These are phyloP conservation scores for Lepetodrilus schrolli DNA, from an alignment of 2,888 invertebrate genomes.

Conservation along the genomic window DNA sequence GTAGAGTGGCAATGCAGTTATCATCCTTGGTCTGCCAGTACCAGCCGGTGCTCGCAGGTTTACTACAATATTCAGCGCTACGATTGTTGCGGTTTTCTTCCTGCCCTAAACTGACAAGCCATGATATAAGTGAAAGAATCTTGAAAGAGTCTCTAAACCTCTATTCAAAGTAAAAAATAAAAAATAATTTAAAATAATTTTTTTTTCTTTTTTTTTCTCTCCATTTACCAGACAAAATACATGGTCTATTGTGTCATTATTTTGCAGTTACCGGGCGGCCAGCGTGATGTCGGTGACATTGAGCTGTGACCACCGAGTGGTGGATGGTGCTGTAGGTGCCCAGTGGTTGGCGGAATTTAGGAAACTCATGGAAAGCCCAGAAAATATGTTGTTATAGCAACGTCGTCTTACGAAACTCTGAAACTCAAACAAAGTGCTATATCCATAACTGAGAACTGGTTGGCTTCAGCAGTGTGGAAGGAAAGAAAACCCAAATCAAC, in stretches of 20 bases:
- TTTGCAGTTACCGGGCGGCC: constrained; percentile 75
- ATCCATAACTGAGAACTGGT: too few relatives aligned
- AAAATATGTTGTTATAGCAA: constrained; percentile 90
- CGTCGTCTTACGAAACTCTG: neutral
- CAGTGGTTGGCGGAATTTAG: constrained; percentile 94
- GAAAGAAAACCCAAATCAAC: too few relatives aligned
- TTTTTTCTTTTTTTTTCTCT: neutral
- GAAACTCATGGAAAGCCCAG: constrained; percentile 91
- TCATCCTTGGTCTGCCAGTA: too few relatives aligned
- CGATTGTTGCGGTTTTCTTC: too few relatives aligned
- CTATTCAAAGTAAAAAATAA: neutral
- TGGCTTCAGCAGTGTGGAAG: too few relatives aligned
- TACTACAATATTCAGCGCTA: too few relatives aligned
- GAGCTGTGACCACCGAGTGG: constrained; percentile 96
- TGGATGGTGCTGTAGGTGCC: constrained; percentile 98
- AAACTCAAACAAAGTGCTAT: neutral
- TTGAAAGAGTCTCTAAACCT: too few relatives aligned
- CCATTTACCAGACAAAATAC: neutral
- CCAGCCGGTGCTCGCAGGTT: too few relatives aligned
- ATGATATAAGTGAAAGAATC: too few relatives aligned
- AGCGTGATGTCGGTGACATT: constrained; percentile 91
- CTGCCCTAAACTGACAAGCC: too few relatives aligned
- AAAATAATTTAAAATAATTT: neutral
- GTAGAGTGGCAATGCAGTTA: too few relatives aligned
- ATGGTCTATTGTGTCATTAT: neutral